Evolutionary conservation across 2,888 invertebrate genomes (phyloP), one percentile per base, ranked within the genome.

Genomic region (Andrena hattorfiana): DNA sequence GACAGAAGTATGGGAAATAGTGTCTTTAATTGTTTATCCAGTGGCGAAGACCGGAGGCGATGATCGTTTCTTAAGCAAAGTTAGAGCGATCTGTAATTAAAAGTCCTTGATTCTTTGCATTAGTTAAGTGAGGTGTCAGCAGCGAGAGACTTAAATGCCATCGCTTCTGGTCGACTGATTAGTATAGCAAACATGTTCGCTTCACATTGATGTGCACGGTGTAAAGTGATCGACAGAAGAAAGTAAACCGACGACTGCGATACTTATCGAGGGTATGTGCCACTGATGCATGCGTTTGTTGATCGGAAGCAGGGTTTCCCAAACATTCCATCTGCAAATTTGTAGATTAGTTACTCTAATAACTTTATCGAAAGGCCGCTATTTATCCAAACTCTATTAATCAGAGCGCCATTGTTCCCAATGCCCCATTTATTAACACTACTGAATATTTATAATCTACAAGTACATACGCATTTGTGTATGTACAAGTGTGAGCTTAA

Each of bases 171-270:
- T 16, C 10, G 28, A 20, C 8, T 54, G 20, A 35, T 56, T 42
- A 10, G 16, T 10, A 23, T 20, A 26, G 16, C 4, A 16, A 51
- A 49, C 16, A 6, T 26, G 6, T 32, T 28, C 20, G 16, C 51
- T 35, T 51, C 51, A 62, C n/a, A 26, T 51, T 30, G 51, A 26
- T 23, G 20, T 51, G 16, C n/a, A 32, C 6, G 23, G n/a, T 32
- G 16, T 30, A 13, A 20, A 60, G n/a, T 42, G 49, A 51, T 63
- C 7, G 70, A 60, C 26, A 48, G 60, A 70, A 60, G 71, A 63
- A 63, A 72, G 63, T 51, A 16, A 60, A 30, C 6, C 42, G 28
- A 20, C 2, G 26, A 26, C 23, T 30, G 8, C 7, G 28, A 54
- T 35, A 8, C 20, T 32, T n/a, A 28, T 13, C n/a, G 23, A 20